Conservation (phyloP, 2,797 vertebrate genomes). For the Peromyscus melanophrys region DNA sequence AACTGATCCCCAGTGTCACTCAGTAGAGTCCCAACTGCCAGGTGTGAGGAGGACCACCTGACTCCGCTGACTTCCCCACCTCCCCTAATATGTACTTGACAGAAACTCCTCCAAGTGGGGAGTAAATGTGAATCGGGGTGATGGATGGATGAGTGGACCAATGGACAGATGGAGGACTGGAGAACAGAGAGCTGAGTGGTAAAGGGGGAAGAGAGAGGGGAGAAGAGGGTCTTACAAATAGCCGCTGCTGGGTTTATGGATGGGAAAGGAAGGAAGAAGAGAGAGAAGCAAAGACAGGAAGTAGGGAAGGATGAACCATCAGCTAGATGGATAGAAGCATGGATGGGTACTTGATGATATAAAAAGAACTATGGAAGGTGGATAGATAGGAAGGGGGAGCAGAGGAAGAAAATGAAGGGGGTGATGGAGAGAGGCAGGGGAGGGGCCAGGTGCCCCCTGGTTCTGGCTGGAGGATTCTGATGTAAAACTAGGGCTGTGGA, state of each 20-base stretch:
- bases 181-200: not conserved
- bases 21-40: too few relatives aligned
- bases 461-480: not conserved
- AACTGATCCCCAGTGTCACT: not conserved
- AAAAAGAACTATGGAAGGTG: not conserved
- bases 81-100: not conserved
- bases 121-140: not conserved
- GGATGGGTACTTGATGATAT: not conserved
- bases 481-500: not conserved
- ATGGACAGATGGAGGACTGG: not conserved
- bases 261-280: not conserved
- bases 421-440: not conserved
- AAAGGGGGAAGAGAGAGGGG: not conserved
- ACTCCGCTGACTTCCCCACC: not conserved
- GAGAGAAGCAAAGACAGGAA: not conserved
- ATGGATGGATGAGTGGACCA: not conserved
- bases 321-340: not conserved
- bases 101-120: not conserved
- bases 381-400: not conserved
- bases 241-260: not conserved
- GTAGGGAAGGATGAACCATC: not conserved
- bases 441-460: not conserved
- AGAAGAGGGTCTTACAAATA: not conserved
- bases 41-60: not conserved
- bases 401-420: not conserved